Evolutionary conservation across 2,797 vertebrate species (phyloP), one percentile per base, ranked within the genome.

Genomic region (Apodemus agrarius): DNA sequence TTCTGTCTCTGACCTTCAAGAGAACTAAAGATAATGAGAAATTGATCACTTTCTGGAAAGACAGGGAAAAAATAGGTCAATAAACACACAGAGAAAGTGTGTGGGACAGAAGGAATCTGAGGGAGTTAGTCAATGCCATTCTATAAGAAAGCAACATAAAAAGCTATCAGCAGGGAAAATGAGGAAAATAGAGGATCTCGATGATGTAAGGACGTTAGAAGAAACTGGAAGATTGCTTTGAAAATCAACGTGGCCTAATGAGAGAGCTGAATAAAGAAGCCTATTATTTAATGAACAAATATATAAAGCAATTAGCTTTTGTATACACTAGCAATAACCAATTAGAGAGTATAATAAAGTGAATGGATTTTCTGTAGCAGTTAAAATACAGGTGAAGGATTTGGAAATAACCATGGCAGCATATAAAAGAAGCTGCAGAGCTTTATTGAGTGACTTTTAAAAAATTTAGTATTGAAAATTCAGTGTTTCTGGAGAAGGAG

Each of bases 231-330:
- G 24, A 91, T 76, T 87, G 57, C 63, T 95, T 85, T 40, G 92
- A 81, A 83, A 90, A 94, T 16, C 4, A 65, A 17, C 2, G 21
- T 11, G 37, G 52, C 24, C 72, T 93, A 84, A 74, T 87, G 80
- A 79, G 69, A 57, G 2, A 93, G 74, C 79, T 90, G 63, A 90
- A 90, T 96, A 86, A 92, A 91, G 37, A 69, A 90, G 13, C 57
- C 82, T 63, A 90, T 96, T 97, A 90, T 93, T 90, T 95, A 97
- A 92, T 34, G 57, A 89, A 81, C 29, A 96, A 96, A 96, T 52
- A 89, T 40, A 63, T 85, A 96, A 96, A 59, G 61, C 14, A 69
- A 94, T 94, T 93, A 59, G 54, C 12, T 93, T 83, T 92, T 76
- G 40, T 76, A 52, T 37, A 91, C 59, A 80, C 40, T 75, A 72